These are phyloP conservation scores for Phoebastria nigripes DNA, from an alignment of 2,797 vertebrate genomes.

Conservation along the genomic window DNA sequence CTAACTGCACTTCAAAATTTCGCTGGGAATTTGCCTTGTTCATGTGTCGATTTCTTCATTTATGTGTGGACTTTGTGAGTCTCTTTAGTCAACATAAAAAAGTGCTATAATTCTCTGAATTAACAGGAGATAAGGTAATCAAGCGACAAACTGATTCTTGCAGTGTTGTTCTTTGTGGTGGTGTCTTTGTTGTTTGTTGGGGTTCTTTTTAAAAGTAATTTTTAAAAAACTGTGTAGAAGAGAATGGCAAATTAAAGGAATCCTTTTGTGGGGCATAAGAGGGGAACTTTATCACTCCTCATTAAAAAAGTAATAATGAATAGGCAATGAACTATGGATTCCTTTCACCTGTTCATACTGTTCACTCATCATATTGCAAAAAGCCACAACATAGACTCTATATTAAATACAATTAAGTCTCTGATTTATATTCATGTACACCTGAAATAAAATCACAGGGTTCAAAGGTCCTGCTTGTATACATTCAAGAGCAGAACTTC, in stretches of 20 bases:
- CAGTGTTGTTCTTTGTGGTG: background rate
- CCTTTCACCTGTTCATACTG: background rate
- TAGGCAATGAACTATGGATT: background rate
- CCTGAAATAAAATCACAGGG: background rate
- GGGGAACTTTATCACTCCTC: background rate
- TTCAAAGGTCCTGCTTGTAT: background rate
- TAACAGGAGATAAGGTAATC: background rate
- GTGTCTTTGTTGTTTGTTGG: background rate
- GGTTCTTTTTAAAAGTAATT: background rate
- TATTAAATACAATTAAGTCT: background rate
- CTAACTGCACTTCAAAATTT: background rate
- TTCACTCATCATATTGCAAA: background rate
- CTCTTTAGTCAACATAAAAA: background rate
- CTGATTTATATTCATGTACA: background rate
- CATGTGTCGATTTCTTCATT: accelerated
- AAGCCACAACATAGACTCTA: background rate
- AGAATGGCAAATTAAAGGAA: background rate
- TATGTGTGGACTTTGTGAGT: background rate
- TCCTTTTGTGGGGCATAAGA: background rate
- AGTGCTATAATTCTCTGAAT: background rate
- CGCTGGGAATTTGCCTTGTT: background rate
- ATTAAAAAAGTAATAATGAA: background rate
- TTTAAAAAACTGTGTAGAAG: background rate
- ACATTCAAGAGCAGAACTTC: background rate
- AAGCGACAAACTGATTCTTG: background rate